Base-by-base conservation (phyloP, 1,140 invertebrate genomes). In the Belonocnema kinseyi region DNA sequence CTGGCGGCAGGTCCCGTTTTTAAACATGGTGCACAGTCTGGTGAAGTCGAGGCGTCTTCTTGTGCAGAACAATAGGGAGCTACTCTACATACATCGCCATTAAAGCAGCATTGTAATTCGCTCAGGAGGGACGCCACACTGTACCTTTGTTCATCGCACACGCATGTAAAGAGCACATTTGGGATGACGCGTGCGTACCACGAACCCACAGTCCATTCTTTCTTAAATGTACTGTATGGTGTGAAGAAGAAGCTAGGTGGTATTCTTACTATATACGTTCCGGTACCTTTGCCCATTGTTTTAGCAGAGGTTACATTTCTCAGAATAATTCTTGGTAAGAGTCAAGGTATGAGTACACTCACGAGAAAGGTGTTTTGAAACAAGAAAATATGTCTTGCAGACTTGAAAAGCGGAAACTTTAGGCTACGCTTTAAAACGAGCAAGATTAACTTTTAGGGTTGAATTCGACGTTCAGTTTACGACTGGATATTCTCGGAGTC, bases 1-100 rank as follows among this genome's bases (percentile, higher is more conserved):
- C 85, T 83, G 77, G 83, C 83, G 83, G 81, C 82, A 86, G 85
- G 86, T 87, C 82, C 80, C 76, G 78, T 53, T 77, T 78, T 71
- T 77, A 85, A 81, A 75, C 26, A 71, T 53, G 54, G 72, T 72
- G 75, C 73, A 77, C 77, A 81, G 78, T 89, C 87, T 87, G 88
- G 87, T 89, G 88, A 88, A 80, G 81, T 82, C 80, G 80, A 82
- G 76, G 82, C 77, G 79, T 82, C 82, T 84, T 82, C 85, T 83
- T 82, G 82, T 72, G 76, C 82, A 79, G 84, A 82, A 89, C 88
- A 89, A 89, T 88, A 83, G 83, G 78, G 66, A 77, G 77, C 87
- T 87, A 89, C 88, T 88, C 88, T 88, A 89, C 88, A 89, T 89
- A 89, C 85, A 84, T 86, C 81, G 85, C 86, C 81, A 88, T 89